Evolutionary conservation across 2,888 invertebrate genomes (phyloP).

Genomic region (Eupithecia inturbata): DNA sequence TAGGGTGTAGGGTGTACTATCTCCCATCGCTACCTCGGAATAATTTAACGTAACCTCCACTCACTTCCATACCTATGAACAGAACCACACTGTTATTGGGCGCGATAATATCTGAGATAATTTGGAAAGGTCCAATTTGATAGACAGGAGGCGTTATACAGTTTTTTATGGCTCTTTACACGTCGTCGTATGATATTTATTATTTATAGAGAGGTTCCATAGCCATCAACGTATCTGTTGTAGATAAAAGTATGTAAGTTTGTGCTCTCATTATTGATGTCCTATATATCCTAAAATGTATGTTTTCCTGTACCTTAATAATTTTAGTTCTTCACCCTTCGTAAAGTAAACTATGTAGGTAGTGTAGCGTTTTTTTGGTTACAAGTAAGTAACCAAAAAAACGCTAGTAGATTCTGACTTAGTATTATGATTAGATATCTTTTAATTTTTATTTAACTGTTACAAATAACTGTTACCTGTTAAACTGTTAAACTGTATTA

Average conservation of each 20-base stretch:
- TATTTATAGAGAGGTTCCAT: conserved; percentile 4
- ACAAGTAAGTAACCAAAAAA: too few relatives aligned
- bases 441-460: too few relatives aligned
- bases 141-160: conserved; percentile 17
- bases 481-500: too few relatives aligned
- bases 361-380: not conserved
- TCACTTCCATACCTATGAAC: conserved; percentile 52
- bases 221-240: not conserved
- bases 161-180: conserved; percentile 26
- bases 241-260: not conserved
- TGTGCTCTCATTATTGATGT: not conserved
- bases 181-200: conserved; percentile 18
- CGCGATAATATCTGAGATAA: conserved; percentile 51
- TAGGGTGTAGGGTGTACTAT: conserved; percentile 40
- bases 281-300: not conserved
- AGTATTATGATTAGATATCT: not conserved
- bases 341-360: not conserved
- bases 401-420: not conserved
- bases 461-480: too few relatives aligned
- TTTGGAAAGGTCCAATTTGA: conserved; percentile 36
- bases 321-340: not conserved
- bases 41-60: conserved; percentile 52
- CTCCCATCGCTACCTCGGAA: conserved; percentile 51
- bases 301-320: not conserved
- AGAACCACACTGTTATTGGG: conserved; percentile 38